Conservation (phyloP, 2,113 vertebrate genomes). For the Panthera uncia region DNA sequence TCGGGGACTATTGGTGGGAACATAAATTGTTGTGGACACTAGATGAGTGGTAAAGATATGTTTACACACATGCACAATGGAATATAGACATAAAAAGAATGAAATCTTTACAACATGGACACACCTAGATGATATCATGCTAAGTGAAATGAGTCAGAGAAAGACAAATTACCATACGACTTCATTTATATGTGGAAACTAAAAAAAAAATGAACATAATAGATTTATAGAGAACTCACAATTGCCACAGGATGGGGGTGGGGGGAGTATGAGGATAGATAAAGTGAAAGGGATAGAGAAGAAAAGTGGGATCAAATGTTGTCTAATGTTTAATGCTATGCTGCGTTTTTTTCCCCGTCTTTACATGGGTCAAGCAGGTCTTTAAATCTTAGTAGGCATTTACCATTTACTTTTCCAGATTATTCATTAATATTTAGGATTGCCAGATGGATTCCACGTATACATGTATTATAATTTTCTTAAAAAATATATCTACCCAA, state of each 20-base stretch:
- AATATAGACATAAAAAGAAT: too few species aligned
- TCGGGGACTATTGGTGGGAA: not conserved
- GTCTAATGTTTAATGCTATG: not conserved
- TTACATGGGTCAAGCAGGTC: not conserved
- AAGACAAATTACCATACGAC: not conserved
- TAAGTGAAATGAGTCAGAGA: not conserved
- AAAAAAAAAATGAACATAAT: not conserved
- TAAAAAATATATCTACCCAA: not conserved
- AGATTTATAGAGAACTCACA: not conserved
- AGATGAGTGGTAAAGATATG: not conserved
- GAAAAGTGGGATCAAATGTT: not conserved
- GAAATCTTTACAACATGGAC: not conserved
- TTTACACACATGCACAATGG: not conserved
- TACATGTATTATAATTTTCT: not conserved
- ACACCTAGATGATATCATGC: not conserved
- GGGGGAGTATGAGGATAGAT: not conserved
- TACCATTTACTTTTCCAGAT: not conserved
- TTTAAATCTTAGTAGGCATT: not conserved
- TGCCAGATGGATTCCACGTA: not conserved
- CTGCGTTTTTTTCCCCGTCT: not conserved
- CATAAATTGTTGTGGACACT: not conserved
- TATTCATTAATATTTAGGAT: not conserved
- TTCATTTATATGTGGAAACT: not conserved
- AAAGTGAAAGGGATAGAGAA: not conserved
- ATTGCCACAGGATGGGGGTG: not conserved